Conservation (phyloP, 2,797 vertebrate genomes). For the Ibycter americanus region DNA sequence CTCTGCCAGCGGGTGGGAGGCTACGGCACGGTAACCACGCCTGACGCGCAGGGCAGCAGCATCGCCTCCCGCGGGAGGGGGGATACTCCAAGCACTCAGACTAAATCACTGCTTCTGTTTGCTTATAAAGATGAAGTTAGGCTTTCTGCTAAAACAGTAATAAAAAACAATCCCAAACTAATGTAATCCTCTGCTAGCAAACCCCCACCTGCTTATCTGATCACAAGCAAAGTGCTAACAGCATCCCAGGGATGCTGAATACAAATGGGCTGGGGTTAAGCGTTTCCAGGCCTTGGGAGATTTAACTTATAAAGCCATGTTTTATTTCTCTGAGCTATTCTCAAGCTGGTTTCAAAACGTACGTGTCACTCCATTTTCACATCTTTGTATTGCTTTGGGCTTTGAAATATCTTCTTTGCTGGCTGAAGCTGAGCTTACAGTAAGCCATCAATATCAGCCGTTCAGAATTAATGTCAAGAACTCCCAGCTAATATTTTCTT, state of each 20-base stretch:
- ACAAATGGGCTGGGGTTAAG: background rate
- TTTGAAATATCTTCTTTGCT: background rate
- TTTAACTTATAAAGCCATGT: slow-evolving; percentile 2
- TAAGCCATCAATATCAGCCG: background rate
- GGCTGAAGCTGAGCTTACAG: background rate
- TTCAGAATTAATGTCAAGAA: background rate
- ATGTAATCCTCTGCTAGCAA: background rate
- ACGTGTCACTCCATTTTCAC: slow-evolving; percentile 5
- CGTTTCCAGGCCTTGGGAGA: background rate
- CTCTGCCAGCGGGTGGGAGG: background rate
- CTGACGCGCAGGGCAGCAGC: background rate
- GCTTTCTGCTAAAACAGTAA: background rate
- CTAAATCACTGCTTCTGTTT: background rate
- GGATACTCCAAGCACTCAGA: accelerated
- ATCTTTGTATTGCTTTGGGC: background rate
- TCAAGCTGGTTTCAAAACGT: slow-evolving; percentile 20
- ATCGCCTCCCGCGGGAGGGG: accelerated
- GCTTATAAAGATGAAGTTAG: background rate
- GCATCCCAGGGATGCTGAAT: background rate
- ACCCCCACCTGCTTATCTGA: background rate
- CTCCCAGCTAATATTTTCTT: slow-evolving; percentile 4
- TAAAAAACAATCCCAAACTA: background rate
- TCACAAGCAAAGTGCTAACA: background rate
- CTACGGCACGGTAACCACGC: accelerated
- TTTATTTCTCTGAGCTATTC: slow-evolving; percentile 44